Conservation (phyloP, 2,113 vertebrate genomes). For the Columba livia region DNA sequence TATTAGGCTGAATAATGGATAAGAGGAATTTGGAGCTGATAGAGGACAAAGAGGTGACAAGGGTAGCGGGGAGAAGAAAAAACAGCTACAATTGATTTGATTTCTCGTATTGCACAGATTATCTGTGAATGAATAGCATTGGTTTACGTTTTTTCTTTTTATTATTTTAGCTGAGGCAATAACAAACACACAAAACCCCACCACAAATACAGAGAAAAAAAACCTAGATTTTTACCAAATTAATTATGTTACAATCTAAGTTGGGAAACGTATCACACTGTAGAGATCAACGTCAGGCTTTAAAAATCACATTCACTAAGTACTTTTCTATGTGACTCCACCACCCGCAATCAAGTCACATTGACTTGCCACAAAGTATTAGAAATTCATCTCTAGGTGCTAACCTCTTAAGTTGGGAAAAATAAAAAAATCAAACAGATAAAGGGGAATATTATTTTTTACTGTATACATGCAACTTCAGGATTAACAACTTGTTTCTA, state of each 20-base stretch:
- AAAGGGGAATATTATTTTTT: not conserved
- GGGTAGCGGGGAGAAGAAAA: not conserved
- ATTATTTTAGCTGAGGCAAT: not conserved
- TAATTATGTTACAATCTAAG: not conserved
- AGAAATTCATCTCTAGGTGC: not conserved
- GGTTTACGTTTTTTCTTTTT: not conserved
- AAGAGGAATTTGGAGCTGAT: not conserved
- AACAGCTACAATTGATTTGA: not conserved
- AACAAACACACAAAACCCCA: not conserved
- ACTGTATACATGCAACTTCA: not conserved
- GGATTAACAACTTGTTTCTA: not conserved
- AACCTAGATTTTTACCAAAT: not conserved
- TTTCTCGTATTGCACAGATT: not conserved
- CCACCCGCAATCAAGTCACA: no score
- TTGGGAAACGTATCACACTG: not conserved
- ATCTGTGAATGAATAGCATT: not conserved
- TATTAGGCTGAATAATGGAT: not conserved
- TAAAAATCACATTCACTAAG: not conserved
- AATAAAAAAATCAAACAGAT: not conserved
- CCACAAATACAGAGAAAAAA: not conserved
- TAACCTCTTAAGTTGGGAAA: not conserved
- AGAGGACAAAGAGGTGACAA: not conserved
- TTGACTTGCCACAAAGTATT: not conserved
- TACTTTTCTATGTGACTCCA: not conserved
- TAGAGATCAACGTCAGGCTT: not conserved